phyloP scores from a whole-genome alignment of 2,113 vertebrate species.

The Motacilla tschutschensis region DNA sequence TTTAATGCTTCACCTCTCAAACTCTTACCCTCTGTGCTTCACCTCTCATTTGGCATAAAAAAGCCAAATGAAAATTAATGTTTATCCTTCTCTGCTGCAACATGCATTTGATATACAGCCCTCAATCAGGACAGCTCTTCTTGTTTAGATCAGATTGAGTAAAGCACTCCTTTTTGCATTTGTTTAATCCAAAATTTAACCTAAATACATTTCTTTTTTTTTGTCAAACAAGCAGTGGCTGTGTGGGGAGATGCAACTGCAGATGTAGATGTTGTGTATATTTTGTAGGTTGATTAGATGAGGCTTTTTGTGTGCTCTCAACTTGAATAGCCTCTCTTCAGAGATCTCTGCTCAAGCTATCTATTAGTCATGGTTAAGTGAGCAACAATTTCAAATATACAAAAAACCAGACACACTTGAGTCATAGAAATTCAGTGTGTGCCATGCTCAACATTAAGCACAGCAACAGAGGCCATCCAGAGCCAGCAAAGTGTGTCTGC shows the following conservation, averaged over 20 bases:
- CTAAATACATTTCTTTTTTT: not conserved
- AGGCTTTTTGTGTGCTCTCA: not conserved
- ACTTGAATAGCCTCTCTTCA: not conserved
- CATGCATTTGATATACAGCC: not conserved
- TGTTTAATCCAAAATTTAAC: not conserved
- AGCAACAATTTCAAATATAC: not conserved
- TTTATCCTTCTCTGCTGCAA: not conserved
- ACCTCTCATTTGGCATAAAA: not conserved
- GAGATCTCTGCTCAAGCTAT: not conserved
- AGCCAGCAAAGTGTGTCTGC: not conserved
- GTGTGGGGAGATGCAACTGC: not conserved
- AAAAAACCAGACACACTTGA: not conserved
- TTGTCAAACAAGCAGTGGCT: not conserved
- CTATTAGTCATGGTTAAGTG: constrained; percentile 25
- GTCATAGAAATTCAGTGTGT: not conserved
- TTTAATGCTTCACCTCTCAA: not conserved
- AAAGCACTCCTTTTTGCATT: not conserved
- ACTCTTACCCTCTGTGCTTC: not conserved
- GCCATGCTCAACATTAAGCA: not conserved
- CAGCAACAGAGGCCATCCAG: not conserved
- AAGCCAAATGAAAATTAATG: not conserved
- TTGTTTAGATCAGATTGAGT: not conserved
- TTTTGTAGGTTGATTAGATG: not conserved
- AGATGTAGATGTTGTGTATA: not conserved
- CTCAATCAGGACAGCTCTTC: not conserved